These are phyloP conservation scores for Aelia acuminata DNA, from an alignment of 2,888 invertebrate genomes.

Conservation along the genomic window DNA sequence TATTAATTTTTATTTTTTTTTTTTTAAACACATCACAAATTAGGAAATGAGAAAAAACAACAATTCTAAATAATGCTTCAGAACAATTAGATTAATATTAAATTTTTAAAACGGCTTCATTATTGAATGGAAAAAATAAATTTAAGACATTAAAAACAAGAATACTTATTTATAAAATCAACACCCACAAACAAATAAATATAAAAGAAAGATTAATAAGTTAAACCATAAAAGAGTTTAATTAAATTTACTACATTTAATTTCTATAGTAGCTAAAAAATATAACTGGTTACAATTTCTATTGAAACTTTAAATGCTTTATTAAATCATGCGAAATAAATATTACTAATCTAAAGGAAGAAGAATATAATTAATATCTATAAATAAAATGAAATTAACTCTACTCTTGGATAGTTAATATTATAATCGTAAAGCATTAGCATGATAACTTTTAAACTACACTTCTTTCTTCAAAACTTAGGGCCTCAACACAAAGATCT, in stretches of 20 bases:
- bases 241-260: not conserved
- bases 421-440: not conserved
- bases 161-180: not conserved
- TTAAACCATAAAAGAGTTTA: slow-evolving; percentile 4
- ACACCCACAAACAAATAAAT: not conserved
- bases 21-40: not conserved
- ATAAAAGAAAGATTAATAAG: not conserved
- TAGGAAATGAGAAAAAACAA: not conserved
- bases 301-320: slow-evolving; percentile 1
- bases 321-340: slow-evolving; percentile 9
- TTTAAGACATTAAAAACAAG: not conserved
- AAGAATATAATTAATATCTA: not conserved
- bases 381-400: not conserved
- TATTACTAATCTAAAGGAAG: slow-evolving; percentile 18
- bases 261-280: not conserved
- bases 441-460: not conserved
- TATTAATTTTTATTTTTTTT: not conserved
- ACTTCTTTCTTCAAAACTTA: not conserved
- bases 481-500: not conserved
- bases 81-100: not conserved
- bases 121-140: not conserved
- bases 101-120: not conserved
- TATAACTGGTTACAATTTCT: slow-evolving; percentile 1
- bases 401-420: not conserved
- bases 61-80: not conserved